phyloP scores from a whole-genome alignment of 2,797 vertebrate genomes.

The Spheniscus humboldti region DNA sequence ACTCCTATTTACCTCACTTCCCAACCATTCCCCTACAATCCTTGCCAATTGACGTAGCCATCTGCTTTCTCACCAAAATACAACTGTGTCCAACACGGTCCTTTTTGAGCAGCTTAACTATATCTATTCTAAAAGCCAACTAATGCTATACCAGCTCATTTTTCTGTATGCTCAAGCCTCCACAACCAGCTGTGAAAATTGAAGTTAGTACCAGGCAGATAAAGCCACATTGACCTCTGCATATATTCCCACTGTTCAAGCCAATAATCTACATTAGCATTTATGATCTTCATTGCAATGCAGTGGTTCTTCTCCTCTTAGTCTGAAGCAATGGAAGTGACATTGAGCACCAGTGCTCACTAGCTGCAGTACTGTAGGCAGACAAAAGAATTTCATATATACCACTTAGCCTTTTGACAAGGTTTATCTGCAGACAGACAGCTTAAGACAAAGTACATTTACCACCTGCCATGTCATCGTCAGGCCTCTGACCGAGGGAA shows the following conservation, averaged over 20 bases:
- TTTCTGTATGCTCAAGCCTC: background rate
- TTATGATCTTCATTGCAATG: background rate
- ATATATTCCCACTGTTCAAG: background rate
- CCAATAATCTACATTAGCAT: background rate
- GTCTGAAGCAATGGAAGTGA: background rate
- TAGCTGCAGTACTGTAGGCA: background rate
- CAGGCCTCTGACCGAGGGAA: background rate
- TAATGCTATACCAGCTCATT: background rate
- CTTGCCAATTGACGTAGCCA: background rate
- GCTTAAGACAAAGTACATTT: background rate
- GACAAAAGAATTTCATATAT: background rate
- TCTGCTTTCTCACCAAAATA: background rate
- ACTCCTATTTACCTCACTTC: background rate
- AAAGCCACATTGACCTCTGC: background rate
- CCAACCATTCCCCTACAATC: background rate
- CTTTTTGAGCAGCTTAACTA: background rate
- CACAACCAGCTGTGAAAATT: background rate
- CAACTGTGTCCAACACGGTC: background rate
- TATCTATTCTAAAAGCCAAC: background rate
- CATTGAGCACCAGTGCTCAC: background rate
- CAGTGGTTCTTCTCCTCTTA: background rate
- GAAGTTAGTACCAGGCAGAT: background rate
- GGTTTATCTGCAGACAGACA: background rate
- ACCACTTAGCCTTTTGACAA: background rate
- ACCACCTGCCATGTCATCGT: background rate